Evolutionary conservation across 2,797 vertebrate genomes (phyloP).

Genomic region (Clarias pachynema): DNA sequence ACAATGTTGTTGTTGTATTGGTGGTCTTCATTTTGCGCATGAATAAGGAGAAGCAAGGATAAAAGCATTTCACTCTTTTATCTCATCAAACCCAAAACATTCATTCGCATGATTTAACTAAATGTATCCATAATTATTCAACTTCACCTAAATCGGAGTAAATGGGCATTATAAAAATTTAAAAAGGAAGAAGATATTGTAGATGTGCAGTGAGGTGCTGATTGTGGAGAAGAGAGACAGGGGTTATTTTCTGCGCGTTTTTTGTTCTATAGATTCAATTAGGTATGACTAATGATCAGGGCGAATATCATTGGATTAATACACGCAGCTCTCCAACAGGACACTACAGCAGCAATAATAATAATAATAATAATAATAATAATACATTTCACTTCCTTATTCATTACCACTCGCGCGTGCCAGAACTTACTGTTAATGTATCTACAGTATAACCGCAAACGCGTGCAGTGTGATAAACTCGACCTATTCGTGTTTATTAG

Average conservation of each 20-base stretch:
- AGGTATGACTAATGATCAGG: background rate
- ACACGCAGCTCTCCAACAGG: background rate
- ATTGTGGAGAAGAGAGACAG: background rate
- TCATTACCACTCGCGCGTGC: background rate
- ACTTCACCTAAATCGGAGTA: background rate
- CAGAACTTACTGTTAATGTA: no score
- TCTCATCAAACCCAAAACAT: background rate
- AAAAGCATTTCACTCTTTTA: background rate
- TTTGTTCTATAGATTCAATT: background rate
- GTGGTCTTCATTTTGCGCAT: background rate
- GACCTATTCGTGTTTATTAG: background rate
- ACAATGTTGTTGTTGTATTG: background rate
- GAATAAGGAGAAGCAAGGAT: background rate
- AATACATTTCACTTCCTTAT: background rate
- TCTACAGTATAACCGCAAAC: background rate
- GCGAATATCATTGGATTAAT: no score
- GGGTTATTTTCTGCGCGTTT: background rate
- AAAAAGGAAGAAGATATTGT: no score
- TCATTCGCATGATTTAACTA: background rate
- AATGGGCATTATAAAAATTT: background rate
- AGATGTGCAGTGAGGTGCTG: background rate
- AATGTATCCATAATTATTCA: background rate
- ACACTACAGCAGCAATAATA: background rate
- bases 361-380: no score
- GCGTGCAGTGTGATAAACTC: background rate